Evolutionary conservation across 2,888 invertebrate species (phyloP).

Genomic region (Dicyrtoma fusca): DNA sequence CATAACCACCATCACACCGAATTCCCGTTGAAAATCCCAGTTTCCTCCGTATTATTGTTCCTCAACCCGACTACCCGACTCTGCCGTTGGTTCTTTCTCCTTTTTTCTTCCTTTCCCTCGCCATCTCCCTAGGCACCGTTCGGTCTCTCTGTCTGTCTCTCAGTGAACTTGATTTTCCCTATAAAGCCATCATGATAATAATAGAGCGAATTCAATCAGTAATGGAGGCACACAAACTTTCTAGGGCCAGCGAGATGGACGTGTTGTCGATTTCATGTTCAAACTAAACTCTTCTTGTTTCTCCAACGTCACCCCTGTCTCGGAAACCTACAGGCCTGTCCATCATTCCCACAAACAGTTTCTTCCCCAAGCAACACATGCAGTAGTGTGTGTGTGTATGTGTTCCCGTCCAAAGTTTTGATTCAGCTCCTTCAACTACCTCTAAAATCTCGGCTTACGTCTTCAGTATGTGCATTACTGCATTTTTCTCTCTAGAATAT

Average conservation of each 20-base stretch:
- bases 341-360: too few species aligned
- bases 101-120: background rate
- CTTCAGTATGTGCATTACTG: too few species aligned
- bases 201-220: conserved; percentile 18
- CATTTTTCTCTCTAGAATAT: too few species aligned
- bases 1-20: conserved; percentile 20
- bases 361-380: too few species aligned
- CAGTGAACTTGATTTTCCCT: too few species aligned
- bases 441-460: too few species aligned
- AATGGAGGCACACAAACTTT: conserved; percentile 18
- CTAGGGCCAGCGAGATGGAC: background rate
- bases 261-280: conserved; percentile 1
- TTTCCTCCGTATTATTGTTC: background rate
- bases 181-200: conserved; percentile 24
- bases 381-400: too few species aligned
- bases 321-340: too few species aligned
- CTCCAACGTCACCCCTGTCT: too few species aligned
- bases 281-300: too few species aligned
- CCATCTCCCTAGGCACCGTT: background rate
- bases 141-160: background rate
- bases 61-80: background rate
- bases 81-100: background rate
- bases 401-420: too few species aligned
- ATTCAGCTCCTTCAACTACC: too few species aligned
- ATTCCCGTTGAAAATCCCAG: conserved; percentile 9